Conservation (phyloP, 1,140 invertebrate genomes). For the Teleogryllus occipitalis region DNA sequence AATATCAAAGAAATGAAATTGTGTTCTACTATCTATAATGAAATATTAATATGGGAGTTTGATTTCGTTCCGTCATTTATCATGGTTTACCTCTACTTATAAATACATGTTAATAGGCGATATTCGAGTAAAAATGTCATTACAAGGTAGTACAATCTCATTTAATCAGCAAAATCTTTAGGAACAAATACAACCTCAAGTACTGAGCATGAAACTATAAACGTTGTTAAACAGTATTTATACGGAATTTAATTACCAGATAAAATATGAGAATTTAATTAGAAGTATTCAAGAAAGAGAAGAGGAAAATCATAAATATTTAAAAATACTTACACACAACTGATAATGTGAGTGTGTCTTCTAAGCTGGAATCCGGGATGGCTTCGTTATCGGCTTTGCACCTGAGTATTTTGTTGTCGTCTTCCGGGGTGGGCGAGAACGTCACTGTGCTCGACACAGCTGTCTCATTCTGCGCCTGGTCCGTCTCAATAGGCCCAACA, state of each 20-base stretch:
- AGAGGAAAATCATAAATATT: background rate
- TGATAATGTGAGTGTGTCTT: constrained; percentile 71
- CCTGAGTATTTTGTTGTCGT: constrained; percentile 70
- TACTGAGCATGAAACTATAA: too few species aligned
- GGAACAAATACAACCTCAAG: too few species aligned
- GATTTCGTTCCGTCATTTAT: too few species aligned
- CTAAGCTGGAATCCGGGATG: constrained; percentile 58
- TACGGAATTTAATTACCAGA: background rate
- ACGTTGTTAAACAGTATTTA: background rate
- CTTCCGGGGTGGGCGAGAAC: constrained; percentile 71
- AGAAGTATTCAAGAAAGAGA: background rate
- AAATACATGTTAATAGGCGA: too few species aligned
- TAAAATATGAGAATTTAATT: background rate
- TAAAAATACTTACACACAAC: constrained; percentile 69
- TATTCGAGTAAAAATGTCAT: too few species aligned
- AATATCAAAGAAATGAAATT: too few species aligned
- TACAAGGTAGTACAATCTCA: too few species aligned
- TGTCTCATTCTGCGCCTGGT: constrained; percentile 53
- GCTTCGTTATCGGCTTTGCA: constrained; percentile 76
- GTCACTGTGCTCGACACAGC: constrained; percentile 66
- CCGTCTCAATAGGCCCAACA: constrained; percentile 39
- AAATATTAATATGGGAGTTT: too few species aligned
- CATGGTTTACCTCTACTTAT: too few species aligned
- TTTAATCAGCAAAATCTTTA: too few species aligned
- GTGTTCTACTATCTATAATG: too few species aligned